Evolutionary conservation across 2,797 vertebrate species (phyloP).

Genomic region (Epinephelus coioides): DNA sequence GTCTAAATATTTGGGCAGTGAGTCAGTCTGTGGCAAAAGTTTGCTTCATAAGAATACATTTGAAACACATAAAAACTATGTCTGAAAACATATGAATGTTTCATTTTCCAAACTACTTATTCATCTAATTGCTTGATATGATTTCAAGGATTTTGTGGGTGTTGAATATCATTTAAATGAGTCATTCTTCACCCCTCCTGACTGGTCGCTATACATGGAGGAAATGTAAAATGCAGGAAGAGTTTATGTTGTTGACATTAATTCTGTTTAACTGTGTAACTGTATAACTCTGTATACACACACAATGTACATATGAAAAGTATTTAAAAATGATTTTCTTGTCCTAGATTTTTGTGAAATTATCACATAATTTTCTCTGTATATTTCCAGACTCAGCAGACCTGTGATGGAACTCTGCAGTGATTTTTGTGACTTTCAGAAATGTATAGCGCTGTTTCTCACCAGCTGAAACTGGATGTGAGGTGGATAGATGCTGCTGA

Average conservation of each 20-base stretch:
- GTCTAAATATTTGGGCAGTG: slow-evolving; percentile 9
- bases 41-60: not conserved
- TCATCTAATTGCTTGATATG: not conserved
- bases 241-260: not conserved
- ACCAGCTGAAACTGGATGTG: slow-evolving; percentile 99
- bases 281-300: too few species aligned
- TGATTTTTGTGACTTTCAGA: slow-evolving; percentile 11
- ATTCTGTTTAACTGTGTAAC: not conserved
- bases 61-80: not conserved
- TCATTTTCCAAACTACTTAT: not conserved
- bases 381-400: slow-evolving; percentile 10
- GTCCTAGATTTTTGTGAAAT: not conserved
- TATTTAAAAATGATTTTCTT: not conserved
- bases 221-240: not conserved
- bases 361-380: not conserved
- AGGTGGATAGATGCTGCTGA: slow-evolving; percentile 98
- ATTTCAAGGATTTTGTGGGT: not conserved
- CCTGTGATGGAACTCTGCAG: not conserved
- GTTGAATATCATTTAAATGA: not conserved
- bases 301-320: not conserved
- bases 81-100: not conserved
- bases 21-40: slow-evolving; percentile 1
- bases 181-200: too few species aligned
- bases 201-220: too few species aligned
- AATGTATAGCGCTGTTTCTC: slow-evolving; percentile 62